Conservation (phyloP, 2,797 vertebrate genomes). For the Cygnus olor region DNA sequence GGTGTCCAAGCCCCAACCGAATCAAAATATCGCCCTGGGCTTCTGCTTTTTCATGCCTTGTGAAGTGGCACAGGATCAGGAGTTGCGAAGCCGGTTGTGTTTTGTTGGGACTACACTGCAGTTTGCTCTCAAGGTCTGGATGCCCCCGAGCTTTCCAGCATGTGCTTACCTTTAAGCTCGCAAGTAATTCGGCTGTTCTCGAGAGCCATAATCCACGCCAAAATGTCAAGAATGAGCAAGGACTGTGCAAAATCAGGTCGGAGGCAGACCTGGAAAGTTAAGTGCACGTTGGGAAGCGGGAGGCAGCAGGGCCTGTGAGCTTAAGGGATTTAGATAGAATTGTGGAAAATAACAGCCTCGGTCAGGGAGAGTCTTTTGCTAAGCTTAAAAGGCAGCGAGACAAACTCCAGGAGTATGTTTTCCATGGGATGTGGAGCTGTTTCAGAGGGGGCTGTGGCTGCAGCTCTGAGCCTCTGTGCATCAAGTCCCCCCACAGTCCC, state of each 20-base stretch:
- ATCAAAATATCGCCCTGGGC: neutral
- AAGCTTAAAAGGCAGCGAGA: neutral
- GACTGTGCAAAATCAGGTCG: neutral
- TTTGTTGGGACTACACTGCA: neutral
- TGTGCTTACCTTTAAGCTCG: fast-evolving
- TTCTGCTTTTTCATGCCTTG: neutral
- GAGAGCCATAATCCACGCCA: neutral
- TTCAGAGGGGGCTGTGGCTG: neutral
- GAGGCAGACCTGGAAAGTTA: neutral
- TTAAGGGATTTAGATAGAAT: slow-evolving; percentile 32
- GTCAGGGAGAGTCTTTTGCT: slow-evolving; percentile 6
- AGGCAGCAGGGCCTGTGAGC: neutral
- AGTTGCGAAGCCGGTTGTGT: neutral
- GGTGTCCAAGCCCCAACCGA: neutral
- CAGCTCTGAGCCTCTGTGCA: neutral
- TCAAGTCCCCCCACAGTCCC: neutral
- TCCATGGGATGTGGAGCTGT: neutral
- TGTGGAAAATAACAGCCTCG: slow-evolving; percentile 29
- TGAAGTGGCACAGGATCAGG: neutral
- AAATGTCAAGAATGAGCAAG: neutral
- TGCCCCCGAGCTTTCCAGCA: neutral
- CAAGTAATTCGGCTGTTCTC: fast-evolving
- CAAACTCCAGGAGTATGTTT: neutral
- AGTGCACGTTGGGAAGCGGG: fast-evolving
- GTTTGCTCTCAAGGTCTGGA: slow-evolving; percentile 3